A percentile compares a stretch with the other conserved stretches of the same genome.
phyloP scores from a whole-genome alignment of 2,888 invertebrate genomes.

The Sinhomidia bicolor region DNA sequence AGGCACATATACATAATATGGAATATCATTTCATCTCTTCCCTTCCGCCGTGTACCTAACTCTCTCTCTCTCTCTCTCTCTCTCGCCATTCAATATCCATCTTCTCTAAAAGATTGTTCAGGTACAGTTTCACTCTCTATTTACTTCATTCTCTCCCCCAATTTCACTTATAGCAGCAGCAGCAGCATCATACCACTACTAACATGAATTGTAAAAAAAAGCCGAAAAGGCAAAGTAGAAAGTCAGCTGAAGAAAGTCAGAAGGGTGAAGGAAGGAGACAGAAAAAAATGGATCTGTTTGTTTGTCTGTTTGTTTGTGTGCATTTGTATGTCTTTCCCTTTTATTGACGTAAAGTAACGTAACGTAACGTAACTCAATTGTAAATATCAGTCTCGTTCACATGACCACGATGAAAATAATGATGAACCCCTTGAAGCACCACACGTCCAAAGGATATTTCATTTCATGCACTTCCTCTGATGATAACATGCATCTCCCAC shows the following conservation, averaged over 20 bases:
- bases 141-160: background rate
- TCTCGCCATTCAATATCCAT: background rate
- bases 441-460: too few relatives aligned
- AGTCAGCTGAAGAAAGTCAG: constrained; percentile 19
- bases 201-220: background rate
- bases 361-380: constrained; percentile 31
- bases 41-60: too few relatives aligned
- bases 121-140: background rate
- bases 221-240: background rate
- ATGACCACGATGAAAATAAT: too few relatives aligned
- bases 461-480: too few relatives aligned
- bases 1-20: too few relatives aligned
- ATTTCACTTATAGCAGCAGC: too few relatives aligned
- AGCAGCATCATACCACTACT: background rate
- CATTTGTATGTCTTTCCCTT: background rate
- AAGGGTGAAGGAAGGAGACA: background rate
- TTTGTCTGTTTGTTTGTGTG: background rate
- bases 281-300: background rate
- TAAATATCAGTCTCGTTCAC: constrained; percentile 19
- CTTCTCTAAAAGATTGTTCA: background rate
- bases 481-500: too few relatives aligned
- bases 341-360: constrained; percentile 3
- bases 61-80: background rate
- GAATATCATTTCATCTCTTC: background rate
- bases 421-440: too few relatives aligned